Percentiles rank a stretch among this genome's conserved stretches.
Evolutionary conservation across 2,888 invertebrate species (phyloP).

Genomic region (Silvanus unidentatus): DNA sequence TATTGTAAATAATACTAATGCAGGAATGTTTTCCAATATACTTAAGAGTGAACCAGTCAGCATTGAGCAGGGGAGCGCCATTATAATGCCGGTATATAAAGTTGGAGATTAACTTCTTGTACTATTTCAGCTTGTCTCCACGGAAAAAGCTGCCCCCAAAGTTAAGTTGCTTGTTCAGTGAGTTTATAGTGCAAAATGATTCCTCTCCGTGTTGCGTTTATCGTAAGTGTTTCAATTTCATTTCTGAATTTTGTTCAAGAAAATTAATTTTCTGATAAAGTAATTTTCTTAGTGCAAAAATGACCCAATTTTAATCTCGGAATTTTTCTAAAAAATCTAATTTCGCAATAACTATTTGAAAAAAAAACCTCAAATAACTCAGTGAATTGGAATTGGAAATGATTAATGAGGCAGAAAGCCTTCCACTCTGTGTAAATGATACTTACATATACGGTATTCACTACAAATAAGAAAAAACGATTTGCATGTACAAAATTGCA

Average conservation of each 20-base stretch:
- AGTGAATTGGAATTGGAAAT: background rate
- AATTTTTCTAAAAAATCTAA: too few species aligned
- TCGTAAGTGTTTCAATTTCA: constrained; percentile 7
- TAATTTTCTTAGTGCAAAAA: too few species aligned
- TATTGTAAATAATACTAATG: constrained; percentile 20
- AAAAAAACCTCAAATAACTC: too few species aligned
- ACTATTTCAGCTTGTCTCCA: constrained; percentile 19
- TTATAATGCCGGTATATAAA: constrained; percentile 29
- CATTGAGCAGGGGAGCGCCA: constrained; percentile 38
- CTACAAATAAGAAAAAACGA: constrained; percentile 4
- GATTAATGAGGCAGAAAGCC: constrained; percentile 5
- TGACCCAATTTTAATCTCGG: too few species aligned
- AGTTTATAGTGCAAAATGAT: too few species aligned
- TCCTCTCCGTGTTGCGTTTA: too few species aligned
- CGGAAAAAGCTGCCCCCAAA: constrained; percentile 8
- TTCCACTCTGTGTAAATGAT: constrained; percentile 4
- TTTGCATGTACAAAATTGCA: constrained; percentile 14
- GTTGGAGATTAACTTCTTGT: constrained; percentile 21
- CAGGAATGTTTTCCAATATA: constrained; percentile 34
- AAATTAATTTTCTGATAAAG: too few species aligned
- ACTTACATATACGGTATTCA: too few species aligned
- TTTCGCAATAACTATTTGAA: too few species aligned
- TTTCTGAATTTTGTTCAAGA: background rate
- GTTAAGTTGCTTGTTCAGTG: background rate
- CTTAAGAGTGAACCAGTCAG: constrained; percentile 31